Conservation (phyloP, 2,888 invertebrate species). For the Onthophagus sagittarius region DNA sequence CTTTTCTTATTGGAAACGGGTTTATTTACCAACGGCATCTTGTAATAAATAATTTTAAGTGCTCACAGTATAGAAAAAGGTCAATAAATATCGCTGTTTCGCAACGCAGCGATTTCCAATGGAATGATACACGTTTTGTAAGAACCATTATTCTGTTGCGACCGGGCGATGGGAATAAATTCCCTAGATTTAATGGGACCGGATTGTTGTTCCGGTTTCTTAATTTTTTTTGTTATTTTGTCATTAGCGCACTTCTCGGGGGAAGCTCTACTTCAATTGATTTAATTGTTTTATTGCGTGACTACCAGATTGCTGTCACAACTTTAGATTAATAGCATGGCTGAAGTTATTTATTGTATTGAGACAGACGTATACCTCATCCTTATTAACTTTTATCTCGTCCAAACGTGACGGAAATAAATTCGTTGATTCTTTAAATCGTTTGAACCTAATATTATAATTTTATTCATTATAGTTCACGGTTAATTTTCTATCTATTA, state of each 20-base stretch:
- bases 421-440: background rate
- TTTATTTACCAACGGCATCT: conserved; percentile 22
- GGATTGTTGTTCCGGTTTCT: conserved; percentile 4
- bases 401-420: background rate
- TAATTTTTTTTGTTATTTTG: background rate
- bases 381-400: background rate
- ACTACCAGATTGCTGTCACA: conserved; percentile 17
- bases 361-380: background rate
- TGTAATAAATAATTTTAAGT: conserved; percentile 23
- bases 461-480: background rate
- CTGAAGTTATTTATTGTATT: background rate
- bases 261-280: conserved; percentile 23
- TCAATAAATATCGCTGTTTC: conserved; percentile 7
- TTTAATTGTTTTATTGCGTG: conserved; percentile 35
- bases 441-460: too few relatives aligned
- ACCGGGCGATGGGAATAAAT: conserved; percentile 6
- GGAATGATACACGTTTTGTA: conserved; percentile 12
- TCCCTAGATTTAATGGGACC: background rate
- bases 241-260: background rate
- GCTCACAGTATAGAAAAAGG: conserved; percentile 5
- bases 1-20: conserved; percentile 21
- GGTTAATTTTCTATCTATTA: too few relatives aligned
- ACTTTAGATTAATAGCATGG: conserved; percentile 18
- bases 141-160: background rate
- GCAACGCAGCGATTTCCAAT: conserved; percentile 8